Percentiles rank a stretch among this genome's conserved stretches.
These are phyloP conservation scores for Notarius lentiginosus DNA, from an alignment of 2,113 vertebrate genomes.

Conservation along the genomic window DNA sequence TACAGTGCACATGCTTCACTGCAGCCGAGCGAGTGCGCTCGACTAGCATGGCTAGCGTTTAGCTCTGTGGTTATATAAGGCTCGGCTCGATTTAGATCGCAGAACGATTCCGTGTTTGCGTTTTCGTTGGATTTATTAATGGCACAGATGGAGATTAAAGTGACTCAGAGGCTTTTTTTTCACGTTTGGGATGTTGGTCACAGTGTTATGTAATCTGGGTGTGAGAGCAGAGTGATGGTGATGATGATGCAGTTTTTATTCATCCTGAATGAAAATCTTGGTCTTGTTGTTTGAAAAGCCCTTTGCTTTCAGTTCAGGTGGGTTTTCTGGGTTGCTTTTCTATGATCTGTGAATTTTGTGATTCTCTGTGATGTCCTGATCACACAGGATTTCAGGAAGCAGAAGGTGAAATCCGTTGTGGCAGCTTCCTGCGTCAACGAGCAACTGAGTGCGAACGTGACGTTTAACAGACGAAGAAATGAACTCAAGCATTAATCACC, in stretches of 20 bases:
- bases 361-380: not conserved
- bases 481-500: not conserved
- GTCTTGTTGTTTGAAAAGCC: not conserved
- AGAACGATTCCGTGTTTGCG: slow-evolving; percentile 4
- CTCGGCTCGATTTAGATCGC: slow-evolving; percentile 4
- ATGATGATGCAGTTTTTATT: slow-evolving; percentile 17
- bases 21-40: not conserved
- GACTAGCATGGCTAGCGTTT: slow-evolving; percentile 13
- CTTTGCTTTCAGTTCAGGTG: too few relatives aligned
- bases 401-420: not conserved
- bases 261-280: not conserved
- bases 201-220: slow-evolving; percentile 9
- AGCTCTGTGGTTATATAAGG: slow-evolving; percentile 34
- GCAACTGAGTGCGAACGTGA: not conserved
- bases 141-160: not conserved
- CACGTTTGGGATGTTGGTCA: slow-evolving; percentile 1
- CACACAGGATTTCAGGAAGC: not conserved
- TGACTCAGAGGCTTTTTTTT: slow-evolving; percentile 3
- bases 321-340: not conserved
- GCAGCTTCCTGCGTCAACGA: not conserved
- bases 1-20: not conserved
- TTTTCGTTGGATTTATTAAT: slow-evolving; percentile 19
- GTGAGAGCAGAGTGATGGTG: slow-evolving; percentile 5
- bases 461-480: not conserved
- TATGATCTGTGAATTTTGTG: not conserved